Evolutionary conservation across 1,140 invertebrate genomes (phyloP), one percentile per base, ranked within the genome.

Genomic region (Zaprionus inermis): DNA sequence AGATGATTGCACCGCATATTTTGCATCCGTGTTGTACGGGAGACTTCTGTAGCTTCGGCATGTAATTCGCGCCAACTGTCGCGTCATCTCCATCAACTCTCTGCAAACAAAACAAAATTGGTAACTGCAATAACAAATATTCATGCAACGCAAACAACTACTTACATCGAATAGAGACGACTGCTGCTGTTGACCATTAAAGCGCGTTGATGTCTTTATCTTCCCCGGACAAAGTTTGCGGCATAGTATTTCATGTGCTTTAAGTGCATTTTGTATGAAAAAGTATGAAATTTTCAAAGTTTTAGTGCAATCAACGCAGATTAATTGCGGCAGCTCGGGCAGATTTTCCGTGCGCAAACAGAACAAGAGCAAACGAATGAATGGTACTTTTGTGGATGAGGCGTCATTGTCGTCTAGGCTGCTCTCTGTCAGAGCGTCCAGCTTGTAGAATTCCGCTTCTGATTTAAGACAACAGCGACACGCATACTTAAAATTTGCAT

Each of bases 381-480:
- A 52, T 9, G 80, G 69, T 24, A 90, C 54, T 68, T 84, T 69
- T 61, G 52, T 54, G 12, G 69, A 55, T 20, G 24, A 30, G 5
- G 44, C 59, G 12, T 66, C 57, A 44, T 65, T 18, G 12, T 51
- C 24, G 66, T 67, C 61, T 59, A 56, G 28, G 61, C 63, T 67
- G 44, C 71, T 56, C 18, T 57, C 59, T 5, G 75, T 71, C 1
- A 72, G 61, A 4, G 81, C 69, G 44, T 91, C 88, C 51, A 91
- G 78, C 65, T 81, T 89, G 10, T 85, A 71, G 46, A 90, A 74
- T 44, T 91, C 83, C 1, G 76, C 83, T 28, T 91, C 78, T 12
- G 74, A 76, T 59, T 79, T 88, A 11, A 91, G 74, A 58, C 90
- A 91, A 65, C 90, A 91, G 51, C 90, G 83, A 81, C 90, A 91